Conservation (phyloP, 64 coral and sea anemone genomes). For the Montipora foliosa region DNA sequence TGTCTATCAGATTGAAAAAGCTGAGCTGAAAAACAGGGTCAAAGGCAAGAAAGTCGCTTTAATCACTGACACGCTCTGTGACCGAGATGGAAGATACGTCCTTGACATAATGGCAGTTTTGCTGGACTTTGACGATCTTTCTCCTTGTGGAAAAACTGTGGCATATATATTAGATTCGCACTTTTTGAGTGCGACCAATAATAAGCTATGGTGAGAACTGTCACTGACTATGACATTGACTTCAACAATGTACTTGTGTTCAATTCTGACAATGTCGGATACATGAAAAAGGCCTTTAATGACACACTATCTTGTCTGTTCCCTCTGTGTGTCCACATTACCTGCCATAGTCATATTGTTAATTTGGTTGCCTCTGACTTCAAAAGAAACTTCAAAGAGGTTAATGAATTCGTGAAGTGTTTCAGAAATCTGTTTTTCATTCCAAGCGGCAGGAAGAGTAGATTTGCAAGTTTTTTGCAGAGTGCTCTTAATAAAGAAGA, state of each 20-base stretch:
- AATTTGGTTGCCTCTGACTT: conserved; percentile 35
- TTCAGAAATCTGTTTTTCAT: conserved; percentile 7
- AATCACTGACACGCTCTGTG: neutral
- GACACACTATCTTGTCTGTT: conserved; percentile 43
- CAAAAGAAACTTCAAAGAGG: conserved; percentile 25
- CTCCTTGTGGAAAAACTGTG: conserved; percentile 42
- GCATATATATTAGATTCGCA: conserved; percentile 33
- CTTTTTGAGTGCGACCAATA: conserved; percentile 43
- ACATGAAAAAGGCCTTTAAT: conserved; percentile 38
- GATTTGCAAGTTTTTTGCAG: neutral
- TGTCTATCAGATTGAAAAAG: neutral
- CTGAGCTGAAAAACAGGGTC: neutral
- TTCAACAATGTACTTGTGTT: conserved; percentile 44
- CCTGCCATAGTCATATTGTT: conserved; percentile 37
- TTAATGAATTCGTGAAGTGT: conserved; percentile 30
- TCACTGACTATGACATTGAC: conserved; percentile 42
- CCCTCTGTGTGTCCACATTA: conserved; percentile 26
- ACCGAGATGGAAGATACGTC: neutral
- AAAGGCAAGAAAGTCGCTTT: neutral
- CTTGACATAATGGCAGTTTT: conserved; percentile 42
- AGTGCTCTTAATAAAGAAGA: too few species aligned
- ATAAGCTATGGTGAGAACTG: conserved; percentile 39
- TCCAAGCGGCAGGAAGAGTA: neutral
- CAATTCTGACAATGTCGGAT: neutral
- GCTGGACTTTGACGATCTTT: conserved; percentile 58